Evolutionary conservation across 2,113 vertebrate species (phyloP), one percentile per base, ranked within the genome.

Genomic region (Corythaeola cristata): DNA sequence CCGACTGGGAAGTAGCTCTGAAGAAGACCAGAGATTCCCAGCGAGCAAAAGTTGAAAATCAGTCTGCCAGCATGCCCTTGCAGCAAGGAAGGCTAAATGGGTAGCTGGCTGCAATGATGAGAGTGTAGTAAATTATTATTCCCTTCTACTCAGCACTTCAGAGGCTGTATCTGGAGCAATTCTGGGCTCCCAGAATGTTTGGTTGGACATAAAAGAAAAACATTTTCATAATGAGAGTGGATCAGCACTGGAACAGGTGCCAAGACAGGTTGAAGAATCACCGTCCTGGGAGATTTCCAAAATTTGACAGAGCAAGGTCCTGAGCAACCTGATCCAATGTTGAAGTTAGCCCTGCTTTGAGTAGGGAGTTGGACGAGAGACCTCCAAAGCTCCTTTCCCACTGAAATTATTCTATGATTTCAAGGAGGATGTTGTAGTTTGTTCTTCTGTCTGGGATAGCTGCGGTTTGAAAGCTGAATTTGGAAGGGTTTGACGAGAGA

Each of bases 91-190:
- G 74, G 66, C 77, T 91, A 79, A 95, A 93, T 39, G 44, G 0
- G 0, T 87, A 68, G 56, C 66, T 81, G 49, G 73, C 87, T 96
- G 91, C 69, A 85, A 33, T 72, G 32, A 93, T 53, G 58, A 78
- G 35, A 87, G 33, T n/a, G n/a, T 73, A 94, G 56, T 44, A 95
- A 89, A 97, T 95, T 81, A 95, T 58, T 94, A 82, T 94, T 85
- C n/a, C 66, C 12, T 24, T 62, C 35, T 79, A 85, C 67, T 97
- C 91, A 94, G 94, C 91, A 89, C 53, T 91, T 93, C 81, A 69
- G 35, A 94, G 30, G 60, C 58, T 82, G 60, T 78, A 72, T 79
- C 60, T 85, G 71, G 62, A 94, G 77, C 53, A 96, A 67, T 77
- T 96, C 15, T 67, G 67, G 81, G 58, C 66, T 91, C 81, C 62